Evolutionary conservation across 2,888 invertebrate genomes (phyloP), one percentile per base, ranked within the genome.

Genomic region (Cephus runcator): DNA sequence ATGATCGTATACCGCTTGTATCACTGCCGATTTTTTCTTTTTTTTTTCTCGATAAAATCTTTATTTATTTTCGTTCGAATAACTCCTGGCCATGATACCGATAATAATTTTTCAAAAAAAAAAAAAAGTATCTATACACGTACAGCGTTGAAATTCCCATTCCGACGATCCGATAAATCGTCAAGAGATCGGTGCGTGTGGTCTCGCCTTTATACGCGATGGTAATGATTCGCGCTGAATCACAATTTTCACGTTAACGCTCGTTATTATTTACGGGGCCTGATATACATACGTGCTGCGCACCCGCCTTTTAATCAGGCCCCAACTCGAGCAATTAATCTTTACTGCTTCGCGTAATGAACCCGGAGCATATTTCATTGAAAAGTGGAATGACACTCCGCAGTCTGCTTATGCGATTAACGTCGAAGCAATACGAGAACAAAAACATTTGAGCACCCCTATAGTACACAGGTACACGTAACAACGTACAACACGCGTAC

Each of bases 241-340:
- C 80, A 36, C 31, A 35, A 35, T 35, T 35, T 73, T 71, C 69
- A 34, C 69, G 23, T 75, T 76, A 76, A 75, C 75, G 77, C 77
- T 69, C 71, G 73, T 74, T 79, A 83, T 85, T 84, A 85, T 82
- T 84, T 83, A 82, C 78, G 80, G 76, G 40, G 40, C 15, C 40
- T 15, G 40, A 40, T 40, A 15, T 40, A 15, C 40, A 40, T 40
- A 40, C 40, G 69, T 30, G 69, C 81, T 31, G 76, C 75, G 78
- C 75, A 75, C 71, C 69, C 73, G 79, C 40, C 23, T 73, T 75
- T 69, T 78, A 78, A 82, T 81, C 78, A 82, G 75, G 73, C 78
- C 40, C 76, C 56, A 75, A 77, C 77, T 78, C 73, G 36, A 34
- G 75, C 79, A 81, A 81, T 82, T 79, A 82, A 77, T 79, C 76